phyloP scores from a whole-genome alignment of 2,797 vertebrate genomes.

The Cirrhinus mrigala region DNA sequence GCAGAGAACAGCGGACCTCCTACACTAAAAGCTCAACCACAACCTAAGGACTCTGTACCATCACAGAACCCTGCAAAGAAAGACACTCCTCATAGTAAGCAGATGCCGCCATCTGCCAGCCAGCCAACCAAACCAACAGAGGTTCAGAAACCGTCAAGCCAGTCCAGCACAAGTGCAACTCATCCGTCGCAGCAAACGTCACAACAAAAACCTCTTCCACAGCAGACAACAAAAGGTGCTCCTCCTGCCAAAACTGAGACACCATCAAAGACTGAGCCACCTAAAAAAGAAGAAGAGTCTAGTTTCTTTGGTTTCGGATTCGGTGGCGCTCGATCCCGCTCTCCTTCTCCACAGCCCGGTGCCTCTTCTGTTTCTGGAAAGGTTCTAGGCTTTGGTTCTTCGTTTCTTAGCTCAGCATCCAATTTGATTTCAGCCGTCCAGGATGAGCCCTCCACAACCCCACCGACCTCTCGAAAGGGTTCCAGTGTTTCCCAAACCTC shows the following conservation, averaged over 20 bases:
- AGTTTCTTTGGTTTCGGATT: slow-evolving; percentile 61
- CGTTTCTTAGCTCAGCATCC: slow-evolving; percentile 93
- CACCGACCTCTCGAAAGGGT: slow-evolving; percentile 73
- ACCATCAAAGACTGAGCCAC: slow-evolving; percentile 43
- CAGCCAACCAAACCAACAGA: slow-evolving; percentile 71
- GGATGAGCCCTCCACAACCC: slow-evolving; percentile 63
- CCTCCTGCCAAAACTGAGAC: slow-evolving; percentile 50
- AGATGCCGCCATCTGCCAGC: slow-evolving; percentile 62
- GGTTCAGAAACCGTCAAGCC: slow-evolving; percentile 62
- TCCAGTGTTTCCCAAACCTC: slow-evolving; percentile 62
- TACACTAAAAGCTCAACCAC: slow-evolving; percentile 65
- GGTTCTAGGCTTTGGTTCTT: slow-evolving; percentile 92
- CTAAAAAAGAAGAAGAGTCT: slow-evolving; percentile 54
- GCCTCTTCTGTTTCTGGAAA: slow-evolving; percentile 80
- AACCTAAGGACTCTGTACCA: slow-evolving; percentile 64
- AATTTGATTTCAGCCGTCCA: slow-evolving; percentile 89
- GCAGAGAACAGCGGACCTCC: slow-evolving; percentile 74
- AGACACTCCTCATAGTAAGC: slow-evolving; percentile 59
- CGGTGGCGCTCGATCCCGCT: slow-evolving; percentile 68
- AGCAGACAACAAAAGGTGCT: slow-evolving; percentile 40
- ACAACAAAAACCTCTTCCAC: slow-evolving; percentile 41
- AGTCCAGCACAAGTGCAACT: slow-evolving; percentile 53
- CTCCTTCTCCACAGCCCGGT: slow-evolving; percentile 83
- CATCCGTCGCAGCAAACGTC: slow-evolving; percentile 17
- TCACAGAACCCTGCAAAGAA: slow-evolving; percentile 55